These are phyloP conservation scores for Fissipunctia ypsillon DNA, from an alignment of 2,888 invertebrate species.

Conservation along the genomic window DNA sequence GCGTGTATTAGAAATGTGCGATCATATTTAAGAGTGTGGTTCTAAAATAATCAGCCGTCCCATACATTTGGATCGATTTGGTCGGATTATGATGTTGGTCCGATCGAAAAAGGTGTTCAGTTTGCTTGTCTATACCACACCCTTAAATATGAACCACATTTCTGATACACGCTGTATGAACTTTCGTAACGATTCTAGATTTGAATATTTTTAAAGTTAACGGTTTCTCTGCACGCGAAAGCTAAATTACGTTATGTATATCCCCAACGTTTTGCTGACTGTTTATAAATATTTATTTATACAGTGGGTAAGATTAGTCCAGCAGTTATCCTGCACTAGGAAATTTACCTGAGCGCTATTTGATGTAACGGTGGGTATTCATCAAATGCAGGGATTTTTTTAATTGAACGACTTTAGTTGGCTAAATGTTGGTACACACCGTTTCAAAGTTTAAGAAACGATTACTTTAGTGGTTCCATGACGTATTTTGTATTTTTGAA, in stretches of 20 bases:
- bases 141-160: too few relatives aligned
- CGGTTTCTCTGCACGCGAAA: constrained; percentile 66
- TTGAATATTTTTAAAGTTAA: constrained; percentile 66
- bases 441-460: not conserved
- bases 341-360: constrained; percentile 64
- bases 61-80: too few relatives aligned
- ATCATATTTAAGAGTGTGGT: too few relatives aligned
- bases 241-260: constrained; percentile 66
- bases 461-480: not conserved
- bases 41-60: too few relatives aligned
- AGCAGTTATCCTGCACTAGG: constrained; percentile 51
- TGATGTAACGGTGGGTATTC: constrained; percentile 71
- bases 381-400: constrained; percentile 71
- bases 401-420: constrained; percentile 69
- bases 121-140: too few relatives aligned
- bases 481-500: not conserved
- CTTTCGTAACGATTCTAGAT: constrained; percentile 55
- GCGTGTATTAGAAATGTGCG: too few relatives aligned
- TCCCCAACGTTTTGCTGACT: constrained; percentile 55
- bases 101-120: too few relatives aligned
- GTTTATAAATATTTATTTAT: constrained; percentile 65
- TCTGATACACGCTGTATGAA: too few relatives aligned
- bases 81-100: too few relatives aligned
- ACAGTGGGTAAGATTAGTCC: constrained; percentile 60
- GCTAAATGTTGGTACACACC: constrained; percentile 30